Conservation (phyloP, 2,113 vertebrate species). For the Garra rufa region DNA sequence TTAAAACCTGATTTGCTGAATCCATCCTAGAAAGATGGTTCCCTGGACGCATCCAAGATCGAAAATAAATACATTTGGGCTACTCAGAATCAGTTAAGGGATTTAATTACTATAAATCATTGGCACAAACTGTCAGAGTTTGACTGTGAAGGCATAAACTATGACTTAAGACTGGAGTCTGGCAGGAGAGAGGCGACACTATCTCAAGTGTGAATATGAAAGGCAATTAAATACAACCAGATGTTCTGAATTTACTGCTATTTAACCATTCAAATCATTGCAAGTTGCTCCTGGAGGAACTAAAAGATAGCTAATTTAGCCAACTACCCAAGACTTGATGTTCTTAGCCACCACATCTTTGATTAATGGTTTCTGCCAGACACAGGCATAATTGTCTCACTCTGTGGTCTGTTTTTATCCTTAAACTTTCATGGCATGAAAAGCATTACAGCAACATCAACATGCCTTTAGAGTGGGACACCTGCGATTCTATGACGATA, state of each 20-base stretch:
- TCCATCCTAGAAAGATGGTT: not conserved
- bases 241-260: constrained; percentile 2
- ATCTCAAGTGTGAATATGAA: not conserved
- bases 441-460: constrained; percentile 42
- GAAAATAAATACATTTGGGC: constrained; percentile 12
- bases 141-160: not conserved
- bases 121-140: not conserved
- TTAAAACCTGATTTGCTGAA: not conserved
- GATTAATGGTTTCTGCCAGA: not conserved
- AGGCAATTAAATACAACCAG: not conserved
- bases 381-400: constrained; percentile 2
- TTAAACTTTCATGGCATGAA: constrained; percentile 51
- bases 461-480: constrained; percentile 43
- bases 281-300: not conserved
- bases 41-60: not conserved
- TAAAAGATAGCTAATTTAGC: not conserved
- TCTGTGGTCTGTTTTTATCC: constrained; percentile 54
- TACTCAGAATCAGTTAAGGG: not conserved
- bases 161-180: not conserved
- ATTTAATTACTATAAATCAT: not conserved
- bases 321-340: not conserved
- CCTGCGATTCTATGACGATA: not conserved
- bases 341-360: not conserved
- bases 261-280: not conserved
- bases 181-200: not conserved